phyloP scores from a whole-genome alignment of 2,888 invertebrate species.

The Agrotis exclamationis region DNA sequence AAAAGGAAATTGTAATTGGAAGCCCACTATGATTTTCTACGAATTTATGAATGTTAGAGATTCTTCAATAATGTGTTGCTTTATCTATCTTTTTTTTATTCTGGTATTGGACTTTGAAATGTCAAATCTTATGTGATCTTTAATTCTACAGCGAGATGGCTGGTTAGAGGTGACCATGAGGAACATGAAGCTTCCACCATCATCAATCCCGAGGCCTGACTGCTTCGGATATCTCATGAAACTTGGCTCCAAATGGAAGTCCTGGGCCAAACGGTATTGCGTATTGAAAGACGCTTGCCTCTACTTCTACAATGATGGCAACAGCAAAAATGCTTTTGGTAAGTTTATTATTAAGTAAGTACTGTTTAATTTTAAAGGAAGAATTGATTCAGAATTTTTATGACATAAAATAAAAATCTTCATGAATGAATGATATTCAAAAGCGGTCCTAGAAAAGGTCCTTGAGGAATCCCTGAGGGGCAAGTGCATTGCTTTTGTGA shows the following conservation, averaged over 20 bases:
- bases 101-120: neutral
- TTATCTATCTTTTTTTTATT: neutral
- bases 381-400: no score
- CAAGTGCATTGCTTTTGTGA: no score
- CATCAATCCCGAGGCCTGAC: slow-evolving; percentile 95
- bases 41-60: no score
- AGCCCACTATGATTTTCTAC: no score
- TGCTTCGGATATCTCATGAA: slow-evolving; percentile 98
- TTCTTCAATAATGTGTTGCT: no score
- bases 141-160: slow-evolving; percentile 81
- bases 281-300: slow-evolving; percentile 98
- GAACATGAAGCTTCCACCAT: slow-evolving; percentile 95
- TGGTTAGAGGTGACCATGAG: slow-evolving; percentile 93
- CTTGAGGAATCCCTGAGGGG: no score
- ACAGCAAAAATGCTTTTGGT: slow-evolving; percentile 97
- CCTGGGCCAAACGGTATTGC: slow-evolving; percentile 98
- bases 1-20: neutral
- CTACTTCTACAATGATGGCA: slow-evolving; percentile 97
- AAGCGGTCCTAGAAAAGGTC: no score
- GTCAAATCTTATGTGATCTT: neutral
- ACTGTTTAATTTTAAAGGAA: no score
- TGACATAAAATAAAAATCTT: no score
- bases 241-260: slow-evolving; percentile 96
- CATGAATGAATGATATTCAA: no score
- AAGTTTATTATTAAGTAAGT: slow-evolving; percentile 66